Evolutionary conservation across 2,113 vertebrate species (phyloP), one percentile per base, ranked within the genome.

Genomic region (Syngnathus floridae): DNA sequence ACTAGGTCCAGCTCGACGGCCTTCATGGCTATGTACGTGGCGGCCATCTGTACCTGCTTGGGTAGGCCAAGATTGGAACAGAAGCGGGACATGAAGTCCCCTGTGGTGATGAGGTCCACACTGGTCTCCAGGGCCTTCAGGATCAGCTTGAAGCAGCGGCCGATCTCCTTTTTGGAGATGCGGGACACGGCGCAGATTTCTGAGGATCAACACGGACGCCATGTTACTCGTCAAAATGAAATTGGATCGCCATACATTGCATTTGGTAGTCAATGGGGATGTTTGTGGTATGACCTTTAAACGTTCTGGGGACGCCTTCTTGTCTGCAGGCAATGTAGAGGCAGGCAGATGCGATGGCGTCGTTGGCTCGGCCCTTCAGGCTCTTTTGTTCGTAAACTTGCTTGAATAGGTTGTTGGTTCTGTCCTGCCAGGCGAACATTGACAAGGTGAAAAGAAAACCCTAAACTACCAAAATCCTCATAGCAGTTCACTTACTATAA

Each of bases 341-440:
- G 82, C 97, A 99, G 74, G 96, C 97, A 4, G 97, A 99, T 65
- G 97, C 95, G 64, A 99, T 99, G 58, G 96, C 97, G 66, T 99
- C 97, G 37, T 99, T 99, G 85, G 94, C 94, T 87, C 97, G 92
- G 17, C 97, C 97, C 85, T 99, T 99, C 76, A 99, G 91, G 85
- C 96, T 98, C 88, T 98, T 99, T 82, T 99, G 97, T 78, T 99
- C 97, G 78, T 99, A 99, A 55, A 99, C 97, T 92, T 99, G 97
- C 83, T 99, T 99, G 90, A 99, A 99, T 88, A 99, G 91, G 91
- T 98, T 99, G 92, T 99, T 99, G 82, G 97, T 99, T 90, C 97
- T 93, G 92, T 99, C 97, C 97, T 99, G 91, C 1, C 21, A 49
- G n/a, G 62, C 5, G 1, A 56, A 67, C n/a, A 56, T 1, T 5